Base-by-base conservation (phyloP, 1,140 invertebrate genomes). In the Pissodes strobi region DNA sequence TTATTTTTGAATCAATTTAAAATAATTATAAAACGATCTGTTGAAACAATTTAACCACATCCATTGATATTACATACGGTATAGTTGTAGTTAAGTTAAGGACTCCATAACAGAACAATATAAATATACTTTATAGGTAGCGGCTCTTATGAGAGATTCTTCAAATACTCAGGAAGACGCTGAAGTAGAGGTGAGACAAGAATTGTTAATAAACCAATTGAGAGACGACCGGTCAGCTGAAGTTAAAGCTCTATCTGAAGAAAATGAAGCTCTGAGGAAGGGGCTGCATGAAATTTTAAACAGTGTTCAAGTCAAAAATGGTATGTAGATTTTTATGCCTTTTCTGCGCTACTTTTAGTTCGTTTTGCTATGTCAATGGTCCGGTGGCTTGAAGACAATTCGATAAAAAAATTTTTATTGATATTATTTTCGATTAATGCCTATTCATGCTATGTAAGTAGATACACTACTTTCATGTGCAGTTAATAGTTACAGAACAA, bases 241-340 rank as follows among this genome's bases (percentile, higher is more conserved):
- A 68, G 76, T 84, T 27, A 75, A 79, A 66, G 73, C 79, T 45
- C 76, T 89, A 8, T 77, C 86, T 48, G 84, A 88, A 72, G 88
- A 90, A 80, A 90, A 90, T 74, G 87, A 89, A 76, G 86, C 85
- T 1, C 78, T 90, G 17, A 78, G 88, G 53, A 86, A 85, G 75
- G 88, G 88, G 25, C 80, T 90, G 66, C 85, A 88, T 71, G 86
- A 88, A 75, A 86, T 88, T 67, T 71, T 87, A 53, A 82, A 85
- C 55, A 83, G 84, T 72, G 79, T 88, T 57, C 82, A 82, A 59
- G 75, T 79, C 64, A 81, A 84, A 78, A 82, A 84, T 80, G 81
- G 85, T 84, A 74, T 75, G n/a, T n/a, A n/a, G n/a, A n/a, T 43
- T 22, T n/a, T 22, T 23, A 56, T 12, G 10, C 43, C 37, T 37